Evolutionary conservation across 2,888 invertebrate genomes (phyloP), one percentile per base, ranked within the genome.

Genomic region (Euproctis similis): DNA sequence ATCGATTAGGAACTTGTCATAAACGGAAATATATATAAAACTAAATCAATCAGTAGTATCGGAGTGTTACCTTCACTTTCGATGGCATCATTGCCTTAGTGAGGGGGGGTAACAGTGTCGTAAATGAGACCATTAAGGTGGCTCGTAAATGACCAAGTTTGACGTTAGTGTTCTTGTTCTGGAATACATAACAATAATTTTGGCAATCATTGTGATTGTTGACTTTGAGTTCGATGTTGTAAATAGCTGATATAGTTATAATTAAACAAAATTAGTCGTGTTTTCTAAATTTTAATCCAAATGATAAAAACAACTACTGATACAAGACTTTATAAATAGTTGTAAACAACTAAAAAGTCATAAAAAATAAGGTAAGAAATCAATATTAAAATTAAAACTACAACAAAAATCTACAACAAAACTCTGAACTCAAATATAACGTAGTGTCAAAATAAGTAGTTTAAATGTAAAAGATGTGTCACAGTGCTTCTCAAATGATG

Each of bases 111-210:
- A 40, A 42, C 47, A 59, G 46, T 53, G 62, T 64, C 73, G 62
- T 72, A 72, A 72, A 72, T 55, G 70, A 58, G 40, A 45, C 61
- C 56, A 61, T 65, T 69, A 66, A 72, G 51, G 30, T 36, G 36
- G 46, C 31, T 62, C 63, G 62, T 69, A 64, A 66, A 60, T 28
- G 44, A 31, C 32, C 37, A 39, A 47, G 50, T 57, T 53, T 46
- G 31, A 30, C 40, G 39, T 42, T 47, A 32, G 32, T 45, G 34
- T 45, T 35, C 37, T 41, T 26, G 22, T 34, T 28, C 17, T 12
- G n/a, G 1, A 9, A 16, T n/a, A 24, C 14, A 5, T 25, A 11
- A 25, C 10, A 28, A 19, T 26, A 33, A 33, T 13, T 28, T 24
- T 8, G 4, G 17, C 16, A 21, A 32, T 28, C 12, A 17, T 9